Conservation (phyloP, 2,113 vertebrate species). For the Aleadryas rufinucha region DNA sequence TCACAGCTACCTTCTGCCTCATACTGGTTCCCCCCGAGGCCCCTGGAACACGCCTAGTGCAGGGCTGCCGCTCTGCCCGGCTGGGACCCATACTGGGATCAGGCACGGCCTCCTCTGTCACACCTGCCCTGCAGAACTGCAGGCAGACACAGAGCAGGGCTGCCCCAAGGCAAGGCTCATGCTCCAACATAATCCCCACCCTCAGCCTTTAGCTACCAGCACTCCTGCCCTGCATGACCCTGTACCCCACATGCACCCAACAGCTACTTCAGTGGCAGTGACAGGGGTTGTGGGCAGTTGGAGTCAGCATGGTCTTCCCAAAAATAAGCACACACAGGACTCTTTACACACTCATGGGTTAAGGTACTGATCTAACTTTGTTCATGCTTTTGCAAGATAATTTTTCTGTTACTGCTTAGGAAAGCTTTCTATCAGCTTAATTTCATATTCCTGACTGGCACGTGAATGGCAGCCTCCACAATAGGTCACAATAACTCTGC, state of each 20-base stretch:
- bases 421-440: background rate
- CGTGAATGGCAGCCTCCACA: background rate
- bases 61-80: fast-evolving
- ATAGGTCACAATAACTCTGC: background rate
- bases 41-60: fast-evolving
- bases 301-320: background rate
- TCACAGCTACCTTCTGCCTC: background rate
- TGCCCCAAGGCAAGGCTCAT: background rate
- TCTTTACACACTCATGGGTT: background rate
- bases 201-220: background rate
- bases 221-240: background rate
- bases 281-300: background rate
- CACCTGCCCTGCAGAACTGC: background rate
- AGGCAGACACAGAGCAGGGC: background rate
- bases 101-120: background rate
- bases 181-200: background rate
- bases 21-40: fast-evolving
- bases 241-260: fast-evolving
- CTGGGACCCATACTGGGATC: fast-evolving
- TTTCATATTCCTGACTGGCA: background rate
- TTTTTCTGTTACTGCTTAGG: background rate
- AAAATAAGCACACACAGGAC: background rate
- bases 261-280: background rate
- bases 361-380: background rate
- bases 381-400: background rate